Evolutionary conservation across 2,888 invertebrate species (phyloP).

Genomic region (Morpho helenor): DNA sequence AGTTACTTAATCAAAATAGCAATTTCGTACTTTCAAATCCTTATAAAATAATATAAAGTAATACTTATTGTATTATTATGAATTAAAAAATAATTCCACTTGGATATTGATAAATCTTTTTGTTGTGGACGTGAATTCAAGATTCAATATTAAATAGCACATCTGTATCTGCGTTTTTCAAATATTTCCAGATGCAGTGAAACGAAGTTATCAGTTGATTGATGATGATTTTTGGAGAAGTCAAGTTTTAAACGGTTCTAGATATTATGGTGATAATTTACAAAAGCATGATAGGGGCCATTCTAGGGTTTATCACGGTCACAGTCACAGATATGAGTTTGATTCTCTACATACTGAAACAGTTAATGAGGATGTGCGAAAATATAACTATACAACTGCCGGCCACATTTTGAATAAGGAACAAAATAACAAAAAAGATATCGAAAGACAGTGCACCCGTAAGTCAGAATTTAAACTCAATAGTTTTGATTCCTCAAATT

Average conservation of each 20-base stretch:
- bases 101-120: too few species aligned
- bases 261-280: slow-evolving; percentile 32
- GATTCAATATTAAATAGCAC: too few species aligned
- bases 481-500: background rate
- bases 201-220: slow-evolving; percentile 31
- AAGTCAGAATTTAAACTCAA: slow-evolving; percentile 16
- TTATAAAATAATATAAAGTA: too few species aligned
- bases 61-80: too few species aligned
- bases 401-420: slow-evolving; percentile 24
- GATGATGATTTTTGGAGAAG: slow-evolving; percentile 34
- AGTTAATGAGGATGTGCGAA: slow-evolving; percentile 36
- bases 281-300: slow-evolving; percentile 46
- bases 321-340: slow-evolving; percentile 33
- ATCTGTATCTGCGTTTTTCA: too few species aligned
- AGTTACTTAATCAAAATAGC: too few species aligned
- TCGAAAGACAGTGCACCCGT: slow-evolving; percentile 43
- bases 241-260: slow-evolving; percentile 34
- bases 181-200: slow-evolving; percentile 39
- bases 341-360: slow-evolving; percentile 29
- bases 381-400: slow-evolving; percentile 36
- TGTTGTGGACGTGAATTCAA: too few species aligned
- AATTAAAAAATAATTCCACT: too few species aligned
- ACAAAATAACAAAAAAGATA: slow-evolving; percentile 36
- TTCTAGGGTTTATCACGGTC: slow-evolving; percentile 48
- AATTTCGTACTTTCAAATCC: too few species aligned